phyloP scores from a whole-genome alignment of 2,797 vertebrate species.

The Tokudaia muenninki region DNA sequence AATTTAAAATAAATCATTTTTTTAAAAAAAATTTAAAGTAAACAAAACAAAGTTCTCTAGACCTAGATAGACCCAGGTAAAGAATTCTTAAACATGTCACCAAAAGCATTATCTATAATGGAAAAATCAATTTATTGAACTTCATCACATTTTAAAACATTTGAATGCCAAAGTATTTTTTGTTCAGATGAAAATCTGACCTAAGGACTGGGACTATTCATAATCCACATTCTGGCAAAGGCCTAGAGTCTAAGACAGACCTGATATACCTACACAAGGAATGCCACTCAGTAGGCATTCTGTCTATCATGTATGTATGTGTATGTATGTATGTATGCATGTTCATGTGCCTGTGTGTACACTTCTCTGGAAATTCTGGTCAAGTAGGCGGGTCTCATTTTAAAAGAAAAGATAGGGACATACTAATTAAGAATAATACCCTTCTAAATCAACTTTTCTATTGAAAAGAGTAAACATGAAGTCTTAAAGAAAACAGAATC shows the following conservation, averaged over 20 bases:
- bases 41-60: constrained; percentile 6
- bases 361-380: neutral
- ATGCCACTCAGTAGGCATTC: neutral
- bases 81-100: neutral
- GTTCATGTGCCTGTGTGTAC: neutral
- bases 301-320: neutral
- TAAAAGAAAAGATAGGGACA: constrained; percentile 73
- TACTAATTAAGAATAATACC: constrained; percentile 62
- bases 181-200: neutral
- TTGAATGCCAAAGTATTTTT: neutral
- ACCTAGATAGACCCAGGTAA: neutral
- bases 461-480: constrained; percentile 7
- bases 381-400: constrained; percentile 69
- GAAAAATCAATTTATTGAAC: constrained; percentile 5
- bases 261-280: neutral
- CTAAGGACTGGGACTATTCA: neutral
- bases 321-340: neutral
- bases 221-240: neutral
- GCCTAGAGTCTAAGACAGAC: neutral
- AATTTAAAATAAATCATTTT: neutral
- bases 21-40: neutral
- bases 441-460: neutral
- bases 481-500: constrained; percentile 2
- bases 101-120: neutral
- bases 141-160: neutral